phyloP scores from a whole-genome alignment of 2,113 vertebrate genomes.

The Podarcis raffonei region DNA sequence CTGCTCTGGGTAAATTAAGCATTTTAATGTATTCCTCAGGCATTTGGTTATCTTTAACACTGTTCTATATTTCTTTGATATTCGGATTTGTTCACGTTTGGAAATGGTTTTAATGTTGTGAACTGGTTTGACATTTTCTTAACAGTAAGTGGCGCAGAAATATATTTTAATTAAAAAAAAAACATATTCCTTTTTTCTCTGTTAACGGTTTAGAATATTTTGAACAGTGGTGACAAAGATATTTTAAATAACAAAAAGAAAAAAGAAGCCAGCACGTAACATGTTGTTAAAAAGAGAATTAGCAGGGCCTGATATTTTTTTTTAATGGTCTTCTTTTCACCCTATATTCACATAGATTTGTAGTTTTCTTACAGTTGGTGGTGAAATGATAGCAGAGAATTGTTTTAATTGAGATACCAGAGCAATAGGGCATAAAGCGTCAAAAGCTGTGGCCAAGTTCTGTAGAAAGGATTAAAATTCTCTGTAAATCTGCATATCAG shows the following conservation, averaged over 20 bases:
- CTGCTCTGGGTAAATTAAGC: no score
- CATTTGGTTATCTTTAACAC: no score
- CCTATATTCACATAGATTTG: not conserved
- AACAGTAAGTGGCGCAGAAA: no score
- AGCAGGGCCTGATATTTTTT: not conserved
- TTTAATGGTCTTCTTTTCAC: not conserved
- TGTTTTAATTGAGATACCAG: not conserved
- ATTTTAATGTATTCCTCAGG: no score
- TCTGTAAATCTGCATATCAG: constrained; percentile 8
- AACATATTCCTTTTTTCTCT: not conserved
- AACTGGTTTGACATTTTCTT: no score
- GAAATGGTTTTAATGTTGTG: no score
- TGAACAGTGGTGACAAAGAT: rapidly evolving
- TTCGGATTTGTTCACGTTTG: not conserved
- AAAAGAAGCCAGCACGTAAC: not conserved
- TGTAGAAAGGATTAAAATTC: constrained; percentile 28
- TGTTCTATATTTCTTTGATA: no score
- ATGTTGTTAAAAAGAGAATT: not conserved
- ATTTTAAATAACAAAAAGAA: not conserved
- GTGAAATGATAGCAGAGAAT: not conserved
- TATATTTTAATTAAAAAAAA: no score
- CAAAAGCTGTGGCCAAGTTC: constrained; percentile 2
- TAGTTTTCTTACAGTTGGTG: not conserved
- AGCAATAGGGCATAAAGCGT: constrained; percentile 1
- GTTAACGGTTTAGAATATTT: not conserved